A percentile compares a stretch with the other conserved stretches of the same genome.
Conservation (phyloP, 2,113 vertebrate genomes). For the Pelecanoides urinatrix region DNA sequence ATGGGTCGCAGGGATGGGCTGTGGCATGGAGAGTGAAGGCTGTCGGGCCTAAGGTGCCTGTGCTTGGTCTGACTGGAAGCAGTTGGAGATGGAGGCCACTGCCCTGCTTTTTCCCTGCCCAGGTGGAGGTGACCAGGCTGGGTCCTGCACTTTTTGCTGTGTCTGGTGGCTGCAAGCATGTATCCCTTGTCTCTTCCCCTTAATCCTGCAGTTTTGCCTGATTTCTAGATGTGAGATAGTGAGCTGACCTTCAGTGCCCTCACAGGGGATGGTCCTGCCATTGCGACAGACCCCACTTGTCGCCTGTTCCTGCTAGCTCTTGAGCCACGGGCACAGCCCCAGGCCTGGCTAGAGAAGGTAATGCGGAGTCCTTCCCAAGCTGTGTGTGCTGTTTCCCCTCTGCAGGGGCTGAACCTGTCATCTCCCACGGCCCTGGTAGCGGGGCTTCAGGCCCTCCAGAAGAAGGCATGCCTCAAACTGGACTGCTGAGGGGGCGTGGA, state of each 20-base stretch:
- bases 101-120: background rate
- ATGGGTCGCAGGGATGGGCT: background rate
- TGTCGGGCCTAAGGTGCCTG: accelerated
- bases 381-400: background rate
- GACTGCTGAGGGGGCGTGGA: background rate
- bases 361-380: background rate
- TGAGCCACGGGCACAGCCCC: background rate
- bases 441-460: background rate
- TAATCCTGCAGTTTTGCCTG: background rate
- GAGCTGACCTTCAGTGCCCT: background rate
- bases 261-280: background rate
- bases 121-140: background rate
- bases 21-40: background rate
- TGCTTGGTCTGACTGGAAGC: background rate
- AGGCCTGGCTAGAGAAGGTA: background rate
- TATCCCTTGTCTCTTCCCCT: background rate
- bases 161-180: background rate
- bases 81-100: accelerated
- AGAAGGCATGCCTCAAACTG: background rate
- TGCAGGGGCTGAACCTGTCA: background rate
- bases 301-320: background rate
- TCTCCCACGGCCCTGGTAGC: background rate
- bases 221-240: background rate
- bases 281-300: background rate
- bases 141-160: background rate